These are phyloP conservation scores for Seriola aureovittata DNA, from an alignment of 2,113 vertebrate species.

Conservation along the genomic window DNA sequence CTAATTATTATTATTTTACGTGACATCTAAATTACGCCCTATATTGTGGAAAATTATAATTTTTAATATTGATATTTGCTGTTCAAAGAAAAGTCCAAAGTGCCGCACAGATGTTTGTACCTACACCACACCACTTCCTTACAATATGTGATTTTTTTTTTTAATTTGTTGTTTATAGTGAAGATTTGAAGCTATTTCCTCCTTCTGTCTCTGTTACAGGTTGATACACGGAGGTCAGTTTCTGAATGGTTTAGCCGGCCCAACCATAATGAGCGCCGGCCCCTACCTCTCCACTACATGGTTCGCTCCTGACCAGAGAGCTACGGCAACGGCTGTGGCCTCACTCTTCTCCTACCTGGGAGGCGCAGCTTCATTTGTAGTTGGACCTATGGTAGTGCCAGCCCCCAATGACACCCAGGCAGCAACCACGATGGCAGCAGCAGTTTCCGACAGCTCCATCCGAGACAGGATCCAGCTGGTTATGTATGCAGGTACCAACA, in stretches of 20 bases:
- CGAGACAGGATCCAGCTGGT: slow-evolving; percentile 92
- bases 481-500: slow-evolving; percentile 91
- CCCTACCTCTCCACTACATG: slow-evolving; percentile 96
- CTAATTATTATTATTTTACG: neutral
- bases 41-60: neutral
- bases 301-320: slow-evolving; percentile 96
- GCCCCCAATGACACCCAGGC: slow-evolving; percentile 89
- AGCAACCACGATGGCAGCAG: slow-evolving; percentile 10
- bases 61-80: too few species aligned
- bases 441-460: slow-evolving; percentile 81
- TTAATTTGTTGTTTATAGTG: neutral
- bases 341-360: slow-evolving; percentile 93
- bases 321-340: slow-evolving; percentile 95
- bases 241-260: slow-evolving; percentile 94
- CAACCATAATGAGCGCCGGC: slow-evolving; percentile 93
- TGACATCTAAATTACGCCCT: too few species aligned
- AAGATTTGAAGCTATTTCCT: neutral
- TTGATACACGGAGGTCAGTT: slow-evolving; percentile 95
- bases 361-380: slow-evolving; percentile 88
- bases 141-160: neutral
- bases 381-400: slow-evolving; percentile 93
- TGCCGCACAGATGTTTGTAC: too few species aligned
- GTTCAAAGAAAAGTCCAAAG: too few species aligned
- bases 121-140: too few species aligned
- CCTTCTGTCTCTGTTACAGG: slow-evolving; percentile 75